Evolutionary conservation across 2,797 vertebrate species (phyloP).

Genomic region (Lithobates pipiens): DNA sequence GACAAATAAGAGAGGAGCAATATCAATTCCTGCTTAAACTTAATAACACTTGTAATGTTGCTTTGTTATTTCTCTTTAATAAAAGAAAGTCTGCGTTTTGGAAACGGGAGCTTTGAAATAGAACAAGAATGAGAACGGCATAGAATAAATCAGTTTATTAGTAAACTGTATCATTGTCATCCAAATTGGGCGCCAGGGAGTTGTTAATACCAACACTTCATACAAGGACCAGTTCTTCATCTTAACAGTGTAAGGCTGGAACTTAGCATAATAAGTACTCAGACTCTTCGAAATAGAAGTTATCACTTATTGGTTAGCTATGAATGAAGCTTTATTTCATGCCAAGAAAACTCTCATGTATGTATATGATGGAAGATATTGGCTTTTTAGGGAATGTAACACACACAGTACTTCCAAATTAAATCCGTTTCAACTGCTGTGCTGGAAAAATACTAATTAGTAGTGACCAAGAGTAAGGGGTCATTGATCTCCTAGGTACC

Average conservation of each 20-base stretch:
- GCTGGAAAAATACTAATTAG: too few species aligned
- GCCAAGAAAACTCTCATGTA: neutral
- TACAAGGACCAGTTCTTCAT: constrained; percentile 31
- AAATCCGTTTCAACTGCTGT: too few species aligned
- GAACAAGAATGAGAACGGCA: constrained; percentile 66
- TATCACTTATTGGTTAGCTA: neutral
- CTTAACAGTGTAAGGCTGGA: constrained; percentile 9
- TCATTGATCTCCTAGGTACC: too few species aligned
- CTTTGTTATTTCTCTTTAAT: constrained; percentile 50
- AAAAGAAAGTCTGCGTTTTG: constrained; percentile 64
- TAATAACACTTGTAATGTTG: constrained; percentile 42
- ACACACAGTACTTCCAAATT: too few species aligned
- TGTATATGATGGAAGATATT: neutral
- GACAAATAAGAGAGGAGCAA: constrained; percentile 62
- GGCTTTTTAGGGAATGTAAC: neutral
- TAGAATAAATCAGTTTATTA: constrained; percentile 55
- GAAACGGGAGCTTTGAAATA: constrained; percentile 63
- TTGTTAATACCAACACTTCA: constrained; percentile 43
- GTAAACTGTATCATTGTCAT: constrained; percentile 58
- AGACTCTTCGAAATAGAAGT: neutral
- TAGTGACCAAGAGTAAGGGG: neutral
- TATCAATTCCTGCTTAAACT: constrained; percentile 50
- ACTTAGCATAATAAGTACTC: constrained; percentile 12
- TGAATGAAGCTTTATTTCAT: neutral
- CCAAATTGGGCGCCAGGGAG: constrained; percentile 23